Evolutionary conservation across 2,113 vertebrate genomes (phyloP), one percentile per base, ranked within the genome.

Genomic region (Otolemur garnettii): DNA sequence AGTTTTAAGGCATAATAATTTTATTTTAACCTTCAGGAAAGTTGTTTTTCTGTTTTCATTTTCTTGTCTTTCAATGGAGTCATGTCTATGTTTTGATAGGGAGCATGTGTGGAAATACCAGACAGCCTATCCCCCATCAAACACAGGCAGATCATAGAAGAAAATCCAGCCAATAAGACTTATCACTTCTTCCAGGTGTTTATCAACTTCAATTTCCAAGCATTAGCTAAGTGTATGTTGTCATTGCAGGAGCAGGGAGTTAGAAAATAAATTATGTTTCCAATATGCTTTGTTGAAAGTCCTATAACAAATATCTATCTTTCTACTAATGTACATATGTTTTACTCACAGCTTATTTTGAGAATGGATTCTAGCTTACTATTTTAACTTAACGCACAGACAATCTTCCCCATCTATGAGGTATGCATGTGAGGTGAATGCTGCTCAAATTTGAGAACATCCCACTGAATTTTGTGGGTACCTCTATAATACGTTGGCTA

Each of bases 401-500:
- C 3, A 68, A 0, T 83, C 24, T 75, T 82, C n/a, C n/a, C 22
- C 42, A 85, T 14, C 38, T 72, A 2, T 71, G 45, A 35, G 24
- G 6, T 60, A 45, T 75, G 72, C 55, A 33, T 92, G 50, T 83
- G 79, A 85, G n/a, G 50, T 83, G 79, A 85, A 38, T 45, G 75
- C 17, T 42, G 77, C 84, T 90, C 22, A 71, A 91, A 77, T 95
- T 78, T 97, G 45, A 90, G 94, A 91, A 57, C 64, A 13, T 93
- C 72, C 77, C 33, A 93, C 87, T 91, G 71, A 93, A 94, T 97
- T 85, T 38, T 72, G 69, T 38, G 38, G 22, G 95, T 21, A 59
- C 87, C 21, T 75, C 5, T 60, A 35, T 94, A 83, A 55, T 90
- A 72, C 26, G 50, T 85, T 92, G 95, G 42, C 55, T 28, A 57